Evolutionary conservation across 2,888 invertebrate species (phyloP).

Genomic region (Tiphia femorata): DNA sequence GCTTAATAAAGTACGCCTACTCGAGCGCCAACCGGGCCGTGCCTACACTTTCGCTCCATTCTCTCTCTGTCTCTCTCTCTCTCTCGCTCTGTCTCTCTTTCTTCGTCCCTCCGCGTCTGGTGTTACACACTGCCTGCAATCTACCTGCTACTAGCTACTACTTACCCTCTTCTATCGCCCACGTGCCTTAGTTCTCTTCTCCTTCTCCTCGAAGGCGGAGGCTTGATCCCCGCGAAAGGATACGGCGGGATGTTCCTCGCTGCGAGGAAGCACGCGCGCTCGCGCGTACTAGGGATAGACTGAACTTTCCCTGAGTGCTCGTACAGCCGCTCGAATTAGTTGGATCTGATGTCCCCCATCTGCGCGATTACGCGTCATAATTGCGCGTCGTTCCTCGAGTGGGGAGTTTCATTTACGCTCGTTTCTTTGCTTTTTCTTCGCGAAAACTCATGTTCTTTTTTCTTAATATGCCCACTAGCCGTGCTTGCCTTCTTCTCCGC

Average conservation of each 20-base stretch:
- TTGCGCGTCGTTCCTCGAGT: no score
- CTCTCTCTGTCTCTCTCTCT: constrained; percentile 8
- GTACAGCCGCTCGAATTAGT: constrained; percentile 44
- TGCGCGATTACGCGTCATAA: background rate
- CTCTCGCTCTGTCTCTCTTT: no score
- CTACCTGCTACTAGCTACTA: constrained; percentile 4
- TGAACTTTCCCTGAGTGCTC: constrained; percentile 58
- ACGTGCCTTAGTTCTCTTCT: constrained; percentile 13
- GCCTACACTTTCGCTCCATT: constrained; percentile 18
- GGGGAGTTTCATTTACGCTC: no score
- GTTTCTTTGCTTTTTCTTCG: no score
- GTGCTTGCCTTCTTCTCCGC: no score
- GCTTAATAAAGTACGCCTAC: constrained; percentile 60
- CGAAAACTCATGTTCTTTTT: no score
- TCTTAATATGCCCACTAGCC: no score
- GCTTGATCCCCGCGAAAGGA: no score
- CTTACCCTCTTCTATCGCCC: constrained; percentile 16
- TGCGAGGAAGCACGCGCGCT: constrained; percentile 33
- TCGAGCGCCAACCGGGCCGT: constrained; percentile 32
- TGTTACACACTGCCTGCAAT: no score
- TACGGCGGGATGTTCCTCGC: constrained; percentile 6
- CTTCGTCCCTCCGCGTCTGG: no score
- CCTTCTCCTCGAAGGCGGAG: background rate
- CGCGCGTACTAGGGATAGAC: constrained; percentile 55
- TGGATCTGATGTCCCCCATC: constrained; percentile 26